phyloP scores from a whole-genome alignment of 2,113 vertebrate genomes.

The Copsychus sechellarum region DNA sequence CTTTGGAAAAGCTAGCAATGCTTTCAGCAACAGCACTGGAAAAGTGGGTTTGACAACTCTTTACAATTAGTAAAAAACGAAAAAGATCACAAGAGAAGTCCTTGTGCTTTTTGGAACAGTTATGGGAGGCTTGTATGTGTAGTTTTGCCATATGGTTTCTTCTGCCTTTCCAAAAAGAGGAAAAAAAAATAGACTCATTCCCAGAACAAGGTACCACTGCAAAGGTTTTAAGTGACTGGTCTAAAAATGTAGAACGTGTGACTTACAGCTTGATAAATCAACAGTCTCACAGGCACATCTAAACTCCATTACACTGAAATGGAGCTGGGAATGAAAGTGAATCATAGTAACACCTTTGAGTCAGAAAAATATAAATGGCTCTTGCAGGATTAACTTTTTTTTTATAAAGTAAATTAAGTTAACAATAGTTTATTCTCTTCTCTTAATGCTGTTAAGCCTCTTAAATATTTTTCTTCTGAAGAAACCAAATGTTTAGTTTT shows the following conservation, averaged over 20 bases:
- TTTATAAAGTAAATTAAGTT: conserved; percentile 29
- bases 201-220: background rate
- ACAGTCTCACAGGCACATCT: background rate
- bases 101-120: background rate
- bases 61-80: background rate
- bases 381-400: conserved; percentile 25
- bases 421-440: conserved; percentile 34
- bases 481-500: conserved; percentile 24
- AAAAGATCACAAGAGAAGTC: background rate
- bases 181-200: background rate
- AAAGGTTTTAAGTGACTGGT: background rate
- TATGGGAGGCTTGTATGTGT: background rate
- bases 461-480: conserved; percentile 2
- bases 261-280: conserved; percentile 1
- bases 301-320: background rate
- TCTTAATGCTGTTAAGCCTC: conserved; percentile 24
- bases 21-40: background rate
- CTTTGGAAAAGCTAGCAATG: background rate
- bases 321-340: background rate
- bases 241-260: background rate
- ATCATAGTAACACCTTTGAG: conserved; percentile 12
- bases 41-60: conserved; percentile 5
- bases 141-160: conserved; percentile 13
- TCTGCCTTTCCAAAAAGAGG: background rate
- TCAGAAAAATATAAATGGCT: conserved; percentile 23